Conservation (phyloP, 2,888 invertebrate genomes). For the Dromius quadrimaculatus region DNA sequence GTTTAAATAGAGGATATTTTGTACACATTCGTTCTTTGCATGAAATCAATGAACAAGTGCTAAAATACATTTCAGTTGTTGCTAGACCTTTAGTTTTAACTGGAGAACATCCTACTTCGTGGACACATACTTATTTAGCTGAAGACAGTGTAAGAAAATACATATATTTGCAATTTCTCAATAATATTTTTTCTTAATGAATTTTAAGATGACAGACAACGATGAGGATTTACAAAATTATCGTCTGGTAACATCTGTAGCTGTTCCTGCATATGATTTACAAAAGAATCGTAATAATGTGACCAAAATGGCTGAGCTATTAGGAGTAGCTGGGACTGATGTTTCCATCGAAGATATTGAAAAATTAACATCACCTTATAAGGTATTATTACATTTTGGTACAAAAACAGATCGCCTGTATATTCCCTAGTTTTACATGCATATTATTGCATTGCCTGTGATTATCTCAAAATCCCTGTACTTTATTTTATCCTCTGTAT, state of each 20-base stretch:
- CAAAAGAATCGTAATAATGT: conserved; percentile 72
- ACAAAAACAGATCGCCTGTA: too few species aligned
- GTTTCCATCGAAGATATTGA: conserved; percentile 92
- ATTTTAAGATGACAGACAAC: conserved; percentile 57
- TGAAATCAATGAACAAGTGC: conserved; percentile 95
- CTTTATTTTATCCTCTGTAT: too few species aligned
- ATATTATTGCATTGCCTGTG: background rate
- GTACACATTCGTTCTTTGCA: conserved; percentile 95
- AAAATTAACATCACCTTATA: conserved; percentile 89
- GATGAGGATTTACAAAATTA: conserved; percentile 65
- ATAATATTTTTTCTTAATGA: conserved; percentile 10
- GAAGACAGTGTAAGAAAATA: conserved; percentile 79
- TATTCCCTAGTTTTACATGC: background rate
- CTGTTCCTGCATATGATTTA: conserved; percentile 91
- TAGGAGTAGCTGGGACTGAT: conserved; percentile 97
- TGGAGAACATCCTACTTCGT: conserved; percentile 84
- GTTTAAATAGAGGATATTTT: conserved; percentile 94
- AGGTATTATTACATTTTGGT: too few species aligned
- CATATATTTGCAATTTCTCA: background rate
- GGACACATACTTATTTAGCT: conserved; percentile 92
- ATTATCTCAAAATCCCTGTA: too few species aligned
- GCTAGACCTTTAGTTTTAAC: conserved; percentile 86
- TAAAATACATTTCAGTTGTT: conserved; percentile 96
- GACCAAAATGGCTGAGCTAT: conserved; percentile 78
- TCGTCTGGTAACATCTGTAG: conserved; percentile 89